These are phyloP conservation scores for Bacillus rossius DNA, from an alignment of 1,140 invertebrate species.

Conservation along the genomic window DNA sequence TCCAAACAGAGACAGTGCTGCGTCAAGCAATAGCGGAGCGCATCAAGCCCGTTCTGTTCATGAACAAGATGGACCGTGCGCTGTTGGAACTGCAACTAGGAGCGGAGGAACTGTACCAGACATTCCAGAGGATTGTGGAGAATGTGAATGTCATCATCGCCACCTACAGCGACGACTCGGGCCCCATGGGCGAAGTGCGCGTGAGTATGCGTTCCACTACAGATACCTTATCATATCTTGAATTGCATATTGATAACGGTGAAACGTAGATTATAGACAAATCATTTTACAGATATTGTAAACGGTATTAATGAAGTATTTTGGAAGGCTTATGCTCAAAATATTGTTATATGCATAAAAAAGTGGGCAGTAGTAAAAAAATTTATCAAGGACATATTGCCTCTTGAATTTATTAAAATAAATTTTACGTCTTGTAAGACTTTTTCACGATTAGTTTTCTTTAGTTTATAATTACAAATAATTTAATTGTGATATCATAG, in stretches of 20 bases:
- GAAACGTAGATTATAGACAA: background rate
- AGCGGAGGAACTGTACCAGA: slow-evolving; percentile 96
- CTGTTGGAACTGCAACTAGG: slow-evolving; percentile 92
- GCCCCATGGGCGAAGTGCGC: slow-evolving; percentile 98
- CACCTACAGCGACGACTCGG: slow-evolving; percentile 95
- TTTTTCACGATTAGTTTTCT: too few relatives aligned
- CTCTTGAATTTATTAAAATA: too few relatives aligned
- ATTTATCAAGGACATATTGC: too few relatives aligned
- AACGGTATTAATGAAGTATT: background rate
- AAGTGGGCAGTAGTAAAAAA: too few relatives aligned
- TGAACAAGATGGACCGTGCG: slow-evolving; percentile 99
- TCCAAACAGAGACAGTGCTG: slow-evolving; percentile 98
- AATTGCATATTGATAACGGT: background rate
- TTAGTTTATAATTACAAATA: too few relatives aligned
- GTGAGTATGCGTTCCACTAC: slow-evolving; percentile 54
- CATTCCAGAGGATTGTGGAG: slow-evolving; percentile 99
- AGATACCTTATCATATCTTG: background rate
- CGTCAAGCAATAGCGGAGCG: slow-evolving; percentile 98
- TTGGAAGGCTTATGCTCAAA: too few relatives aligned
- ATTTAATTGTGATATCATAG: too few relatives aligned
- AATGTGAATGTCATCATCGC: slow-evolving; percentile 99
- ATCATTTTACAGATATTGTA: background rate
- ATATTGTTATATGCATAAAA: too few relatives aligned
- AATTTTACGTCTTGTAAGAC: too few relatives aligned
- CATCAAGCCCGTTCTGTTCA: slow-evolving; percentile 98